Evolutionary conservation across 92 coral and sea anemone genomes (phyloP), one percentile per base, ranked within the genome.

Genomic region (Epizoanthus stellaris): DNA sequence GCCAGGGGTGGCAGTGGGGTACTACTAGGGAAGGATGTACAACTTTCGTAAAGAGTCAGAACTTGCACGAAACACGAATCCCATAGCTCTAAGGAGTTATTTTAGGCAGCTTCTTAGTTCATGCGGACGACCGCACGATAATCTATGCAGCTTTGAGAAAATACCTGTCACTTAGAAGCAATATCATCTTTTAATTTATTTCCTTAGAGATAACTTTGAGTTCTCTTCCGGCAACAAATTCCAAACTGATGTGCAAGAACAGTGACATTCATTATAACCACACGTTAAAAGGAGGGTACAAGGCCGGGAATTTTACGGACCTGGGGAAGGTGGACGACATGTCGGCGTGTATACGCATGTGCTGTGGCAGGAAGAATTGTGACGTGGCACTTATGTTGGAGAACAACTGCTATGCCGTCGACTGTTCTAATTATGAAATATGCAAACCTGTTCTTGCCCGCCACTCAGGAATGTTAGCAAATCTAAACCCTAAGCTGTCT

Each of bases 361-460:
- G 99, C 53, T 96, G 99, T 67, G 99, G 99, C 0, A 88, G 95
- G 73, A 92, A 92, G 59, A 91, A 86, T 14, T 96, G 99, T 63
- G 99, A 96, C 68, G 99, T 94, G 19, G 98, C 99, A 4, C 75
- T 96, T 61, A 93, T 96, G 99, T 71, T 96, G 10, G 99, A 96
- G 76, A 87, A 63, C 63, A 96, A 88, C 69, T 94, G 99, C 52
- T 96, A 96, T 53, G 97, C 98, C 3, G 99, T 96, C 20, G 90
- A 84, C 73, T 96, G 99, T 59, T 91, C 73, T 53, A 87, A 87
- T 47, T 85, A 89, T 56, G 85, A 88, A 57, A 81, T 80, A 12
- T 96, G 99, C 60, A 88, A 88, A 53, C 83, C 99, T 9, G 98
- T 96, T 6, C 94, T 84, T 4, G 99, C 99, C 15, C 92, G 98